Percentiles rank a stretch among this genome's conserved stretches.
Evolutionary conservation across 2,113 vertebrate genomes (phyloP).

Genomic region (Agapornis roseicollis): DNA sequence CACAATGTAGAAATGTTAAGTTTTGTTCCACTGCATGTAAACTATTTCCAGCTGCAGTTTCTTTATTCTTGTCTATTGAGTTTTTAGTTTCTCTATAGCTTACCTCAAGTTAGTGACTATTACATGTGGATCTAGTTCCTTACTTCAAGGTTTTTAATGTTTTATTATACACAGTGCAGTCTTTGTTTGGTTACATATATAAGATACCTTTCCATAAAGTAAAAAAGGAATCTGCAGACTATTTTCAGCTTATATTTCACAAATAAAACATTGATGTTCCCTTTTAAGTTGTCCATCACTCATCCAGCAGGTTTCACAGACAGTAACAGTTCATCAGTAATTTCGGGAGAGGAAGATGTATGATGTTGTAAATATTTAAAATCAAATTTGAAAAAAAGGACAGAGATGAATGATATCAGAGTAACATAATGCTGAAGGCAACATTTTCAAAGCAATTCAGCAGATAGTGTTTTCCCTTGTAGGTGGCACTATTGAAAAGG

Average conservation of each 20-base stretch:
- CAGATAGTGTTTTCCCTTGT: slow-evolving; percentile 45
- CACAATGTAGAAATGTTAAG: not conserved
- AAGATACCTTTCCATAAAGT: slow-evolving; percentile 28
- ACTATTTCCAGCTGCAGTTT: not conserved
- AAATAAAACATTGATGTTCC: slow-evolving; percentile 99
- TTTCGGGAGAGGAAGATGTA: slow-evolving; percentile 97
- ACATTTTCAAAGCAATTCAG: slow-evolving; percentile 48
- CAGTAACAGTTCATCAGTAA: slow-evolving; percentile 98
- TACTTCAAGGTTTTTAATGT: slow-evolving; percentile 49
- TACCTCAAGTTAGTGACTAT: slow-evolving; percentile 3
- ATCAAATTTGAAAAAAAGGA: slow-evolving; percentile 99
- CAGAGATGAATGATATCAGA: slow-evolving; percentile 92
- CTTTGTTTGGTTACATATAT: slow-evolving; percentile 58
- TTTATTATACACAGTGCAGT: slow-evolving; percentile 24
- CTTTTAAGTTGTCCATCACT: slow-evolving; percentile 94
- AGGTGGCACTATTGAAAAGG: slow-evolving; percentile 64
- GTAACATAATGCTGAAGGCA: slow-evolving; percentile 76
- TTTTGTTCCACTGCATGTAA: not conserved
- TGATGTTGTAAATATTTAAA: slow-evolving; percentile 99
- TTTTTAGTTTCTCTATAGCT: not conserved
- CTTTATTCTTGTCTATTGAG: not conserved
- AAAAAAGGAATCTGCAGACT: slow-evolving; percentile 73
- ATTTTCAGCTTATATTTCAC: slow-evolving; percentile 90
- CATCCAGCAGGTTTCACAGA: slow-evolving; percentile 91
- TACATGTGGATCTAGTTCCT: not conserved